A percentile compares a stretch with the other conserved stretches of the same genome.
phyloP scores from a whole-genome alignment of 2,113 vertebrate species.

The Laticauda colubrina region DNA sequence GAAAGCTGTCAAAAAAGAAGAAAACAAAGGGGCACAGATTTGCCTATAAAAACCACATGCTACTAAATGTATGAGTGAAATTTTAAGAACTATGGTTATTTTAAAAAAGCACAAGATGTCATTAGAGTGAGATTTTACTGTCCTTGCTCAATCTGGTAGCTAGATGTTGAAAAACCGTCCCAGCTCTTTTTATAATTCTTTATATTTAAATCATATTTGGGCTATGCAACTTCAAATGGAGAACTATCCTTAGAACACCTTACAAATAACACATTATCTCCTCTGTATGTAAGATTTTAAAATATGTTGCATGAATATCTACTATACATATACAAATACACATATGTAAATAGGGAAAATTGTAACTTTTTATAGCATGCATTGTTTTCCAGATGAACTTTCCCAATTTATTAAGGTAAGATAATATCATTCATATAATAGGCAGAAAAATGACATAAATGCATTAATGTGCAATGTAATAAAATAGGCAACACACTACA shows the following conservation, averaged over 20 bases:
- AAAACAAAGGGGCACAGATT: not conserved
- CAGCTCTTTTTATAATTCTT: not conserved
- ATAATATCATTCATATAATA: not conserved
- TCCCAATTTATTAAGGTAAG: not conserved
- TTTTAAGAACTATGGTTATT: not conserved
- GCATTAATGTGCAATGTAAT: not conserved
- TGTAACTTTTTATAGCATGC: not conserved
- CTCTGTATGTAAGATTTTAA: not conserved
- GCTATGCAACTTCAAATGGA: not conserved
- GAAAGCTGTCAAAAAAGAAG: not conserved
- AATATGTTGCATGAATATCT: not conserved
- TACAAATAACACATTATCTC: not conserved
- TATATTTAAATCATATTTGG: not conserved
- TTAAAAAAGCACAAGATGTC: not conserved
- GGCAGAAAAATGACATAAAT: not conserved
- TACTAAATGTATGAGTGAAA: not conserved
- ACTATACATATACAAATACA: not conserved
- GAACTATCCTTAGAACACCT: not conserved
- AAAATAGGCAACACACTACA: not conserved
- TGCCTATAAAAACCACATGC: not conserved
- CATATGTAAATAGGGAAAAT: not conserved
- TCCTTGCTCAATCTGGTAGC: not conserved
- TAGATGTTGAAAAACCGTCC: not conserved
- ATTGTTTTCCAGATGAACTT: not conserved
- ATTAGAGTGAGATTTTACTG: not conserved